phyloP scores from a whole-genome alignment of 2,888 invertebrate genomes.

The Carterocephalus palaemon region DNA sequence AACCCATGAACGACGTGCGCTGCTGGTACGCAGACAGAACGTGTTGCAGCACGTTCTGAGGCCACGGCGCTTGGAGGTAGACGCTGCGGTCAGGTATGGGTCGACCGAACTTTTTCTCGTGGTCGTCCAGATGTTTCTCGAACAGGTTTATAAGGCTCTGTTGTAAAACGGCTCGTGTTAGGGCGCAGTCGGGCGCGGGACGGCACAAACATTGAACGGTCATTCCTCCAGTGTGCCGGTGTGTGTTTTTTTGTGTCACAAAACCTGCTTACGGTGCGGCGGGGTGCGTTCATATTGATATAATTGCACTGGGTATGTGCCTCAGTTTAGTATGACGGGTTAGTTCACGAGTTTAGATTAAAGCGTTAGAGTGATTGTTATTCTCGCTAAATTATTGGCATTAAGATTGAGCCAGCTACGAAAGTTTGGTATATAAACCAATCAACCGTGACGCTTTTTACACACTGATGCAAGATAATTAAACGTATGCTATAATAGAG shows the following conservation, averaged over 20 bases:
- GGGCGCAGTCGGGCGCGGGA: conserved; percentile 38
- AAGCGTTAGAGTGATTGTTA: too few species aligned
- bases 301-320: too few species aligned
- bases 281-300: too few species aligned
- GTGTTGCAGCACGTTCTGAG: conserved; percentile 67
- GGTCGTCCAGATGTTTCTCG: conserved; percentile 65
- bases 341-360: too few species aligned
- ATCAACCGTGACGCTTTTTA: too few species aligned
- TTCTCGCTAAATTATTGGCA: too few species aligned
- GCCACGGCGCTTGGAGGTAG: conserved; percentile 65
- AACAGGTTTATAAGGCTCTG: conserved; percentile 60
- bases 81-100: conserved; percentile 53
- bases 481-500: too few species aligned
- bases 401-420: too few species aligned
- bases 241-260: neutral
- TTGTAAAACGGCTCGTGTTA: conserved; percentile 37
- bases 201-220: conserved; percentile 42
- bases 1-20: conserved; percentile 71
- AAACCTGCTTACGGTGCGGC: too few species aligned
- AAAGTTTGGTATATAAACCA: too few species aligned
- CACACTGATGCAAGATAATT: too few species aligned
- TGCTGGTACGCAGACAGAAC: conserved; percentile 61
- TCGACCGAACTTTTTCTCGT: conserved; percentile 66
- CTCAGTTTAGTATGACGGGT: too few species aligned
- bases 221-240: neutral